phyloP scores from a whole-genome alignment of 2,888 invertebrate genomes.

The Agapetus fuscipes region DNA sequence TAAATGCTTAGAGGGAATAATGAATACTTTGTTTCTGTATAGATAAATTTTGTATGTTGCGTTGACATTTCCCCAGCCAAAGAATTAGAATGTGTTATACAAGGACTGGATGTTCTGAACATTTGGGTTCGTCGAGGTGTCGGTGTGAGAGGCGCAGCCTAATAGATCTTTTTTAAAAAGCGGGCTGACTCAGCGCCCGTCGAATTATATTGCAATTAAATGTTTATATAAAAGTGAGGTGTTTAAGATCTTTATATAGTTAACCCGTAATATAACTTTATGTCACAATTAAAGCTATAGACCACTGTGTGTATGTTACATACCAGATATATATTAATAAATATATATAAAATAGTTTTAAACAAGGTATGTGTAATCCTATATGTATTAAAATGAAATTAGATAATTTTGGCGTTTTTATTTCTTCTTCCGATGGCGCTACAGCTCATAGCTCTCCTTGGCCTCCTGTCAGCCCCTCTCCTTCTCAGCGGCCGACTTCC shows the following conservation, averaged over 20 bases:
- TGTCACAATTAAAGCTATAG: conserved; percentile 18
- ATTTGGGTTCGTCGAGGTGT: no score
- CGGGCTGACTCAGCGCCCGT: no score
- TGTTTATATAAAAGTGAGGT: conserved; percentile 4
- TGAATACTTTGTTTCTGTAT: no score
- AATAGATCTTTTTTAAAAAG: no score
- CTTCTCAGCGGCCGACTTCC: no score
- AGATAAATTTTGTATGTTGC: no score
- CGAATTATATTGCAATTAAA: background rate
- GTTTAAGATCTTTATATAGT: conserved; percentile 14
- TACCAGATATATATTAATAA: conserved; percentile 19
- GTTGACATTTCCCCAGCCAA: no score
- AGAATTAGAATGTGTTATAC: no score
- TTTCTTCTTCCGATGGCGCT: no score
- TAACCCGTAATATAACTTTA: conserved; percentile 9
- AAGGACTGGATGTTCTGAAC: no score
- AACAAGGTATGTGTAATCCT: conserved; percentile 22
- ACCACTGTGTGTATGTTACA: conserved; percentile 21
- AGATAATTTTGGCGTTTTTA: conserved; percentile 21
- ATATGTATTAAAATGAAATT: conserved; percentile 21
- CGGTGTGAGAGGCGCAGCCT: no score
- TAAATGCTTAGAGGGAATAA: no score
- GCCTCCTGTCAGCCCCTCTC: background rate
- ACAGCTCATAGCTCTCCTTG: background rate
- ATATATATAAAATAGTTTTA: conserved; percentile 16